These are phyloP conservation scores for Chironomus tentans DNA, from an alignment of 2,888 invertebrate genomes.

Conservation along the genomic window DNA sequence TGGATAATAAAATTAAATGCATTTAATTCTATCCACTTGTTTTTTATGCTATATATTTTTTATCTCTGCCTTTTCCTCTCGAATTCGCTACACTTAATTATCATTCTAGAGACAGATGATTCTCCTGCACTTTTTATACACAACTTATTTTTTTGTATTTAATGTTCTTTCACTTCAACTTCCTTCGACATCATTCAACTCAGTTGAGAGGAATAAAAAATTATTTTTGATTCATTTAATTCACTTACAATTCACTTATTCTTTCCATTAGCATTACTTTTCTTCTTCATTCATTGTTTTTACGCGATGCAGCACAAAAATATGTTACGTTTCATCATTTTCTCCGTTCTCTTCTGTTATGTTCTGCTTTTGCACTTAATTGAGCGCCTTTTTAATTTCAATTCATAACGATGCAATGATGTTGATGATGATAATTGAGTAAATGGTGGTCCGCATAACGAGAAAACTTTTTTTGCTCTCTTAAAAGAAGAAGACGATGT, in stretches of 20 bases:
- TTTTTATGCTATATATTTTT: neutral
- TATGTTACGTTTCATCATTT: neutral
- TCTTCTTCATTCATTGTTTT: neutral
- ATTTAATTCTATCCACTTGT: neutral
- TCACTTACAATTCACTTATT: conserved; percentile 15
- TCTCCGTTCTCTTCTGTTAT: neutral
- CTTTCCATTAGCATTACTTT: neutral
- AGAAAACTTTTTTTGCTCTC: neutral
- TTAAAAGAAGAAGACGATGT: neutral
- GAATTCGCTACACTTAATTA: neutral
- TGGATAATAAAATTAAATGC: too few species aligned
- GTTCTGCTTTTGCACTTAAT: conserved; percentile 9
- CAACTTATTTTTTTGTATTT: neutral
- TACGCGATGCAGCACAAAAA: neutral
- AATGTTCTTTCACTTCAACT: neutral
- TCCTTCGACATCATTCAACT: neutral
- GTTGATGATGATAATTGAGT: neutral
- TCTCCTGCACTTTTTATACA: neutral
- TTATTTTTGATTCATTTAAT: neutral
- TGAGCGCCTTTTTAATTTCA: conserved; percentile 15
- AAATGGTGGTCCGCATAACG: neutral
- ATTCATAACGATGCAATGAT: neutral
- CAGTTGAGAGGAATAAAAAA: neutral
- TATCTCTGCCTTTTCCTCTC: neutral
- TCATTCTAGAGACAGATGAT: neutral